Base-by-base conservation (phyloP, 2,113 vertebrate species). In the Vimba vimba region DNA sequence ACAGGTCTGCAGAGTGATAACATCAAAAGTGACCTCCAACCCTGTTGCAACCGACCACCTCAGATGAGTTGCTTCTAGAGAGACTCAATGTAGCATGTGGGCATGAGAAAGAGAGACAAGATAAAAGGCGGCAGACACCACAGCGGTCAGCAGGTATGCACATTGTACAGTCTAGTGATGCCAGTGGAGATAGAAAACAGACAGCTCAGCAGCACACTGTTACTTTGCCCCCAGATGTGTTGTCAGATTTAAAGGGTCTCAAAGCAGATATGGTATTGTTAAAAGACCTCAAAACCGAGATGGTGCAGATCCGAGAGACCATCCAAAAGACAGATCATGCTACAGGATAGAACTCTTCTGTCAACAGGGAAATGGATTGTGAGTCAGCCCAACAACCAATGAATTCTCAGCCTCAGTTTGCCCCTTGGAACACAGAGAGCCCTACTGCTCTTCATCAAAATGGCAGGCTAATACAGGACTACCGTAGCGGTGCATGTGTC, bases 241-340 rank as follows among this genome's bases (percentile, higher is more conserved):
- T 85, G 23, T 25, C 23, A 43, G 39, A 88, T 4, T 77, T 90
- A 8, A 81, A 89, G 33, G 68, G 85, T 64, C 76, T 89, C 0
- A 71, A 45, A 45, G 43, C 89, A 50, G 83, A 88, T 4, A 84
- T 87, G 50, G 52, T 60, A 7, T 4, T 86, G 71, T 30, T 87
- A 4, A 88, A 88, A 77, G 74, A 83, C 6, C 69, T 89, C 0
- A 85, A 69, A 19, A 60, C 74, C 4, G 82, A 89, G 12, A 52
- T 86, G 2, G 60, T 66, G 9, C 87, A 90, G 21, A 86, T 87
- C 33, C 87, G 64, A n/a, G 84, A 89, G 8, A 74, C 78, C n/a
- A 85, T 87, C 1, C 60, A 86, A 12, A 83, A 66, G 3, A 47
- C 60, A 15, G 68, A 33, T 15, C 13, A 27, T 68, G 12, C 25